A percentile compares a stretch with the other conserved stretches of the same genome.
phyloP scores from a whole-genome alignment of 2,888 invertebrate genomes.

The Trilocha varians region DNA sequence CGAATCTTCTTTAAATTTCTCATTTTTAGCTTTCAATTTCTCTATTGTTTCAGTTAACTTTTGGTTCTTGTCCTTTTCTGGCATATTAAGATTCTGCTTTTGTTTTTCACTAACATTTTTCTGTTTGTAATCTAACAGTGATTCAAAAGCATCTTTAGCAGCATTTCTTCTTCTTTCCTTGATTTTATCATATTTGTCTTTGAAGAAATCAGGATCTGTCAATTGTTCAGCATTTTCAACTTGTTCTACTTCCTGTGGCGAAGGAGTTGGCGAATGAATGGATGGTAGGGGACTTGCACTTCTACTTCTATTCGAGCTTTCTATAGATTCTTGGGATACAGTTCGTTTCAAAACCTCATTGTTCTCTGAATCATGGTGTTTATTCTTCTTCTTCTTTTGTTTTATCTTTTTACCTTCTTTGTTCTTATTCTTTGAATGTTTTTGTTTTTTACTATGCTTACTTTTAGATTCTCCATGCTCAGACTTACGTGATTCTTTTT shows the following conservation, averaged over 20 bases:
- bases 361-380: constrained; percentile 37
- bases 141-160: constrained; percentile 60
- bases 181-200: constrained; percentile 76
- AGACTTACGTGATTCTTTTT: constrained; percentile 45
- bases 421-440: constrained; percentile 51
- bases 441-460: constrained; percentile 48
- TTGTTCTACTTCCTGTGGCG: constrained; percentile 34
- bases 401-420: constrained; percentile 65
- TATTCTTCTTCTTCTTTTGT: constrained; percentile 61
- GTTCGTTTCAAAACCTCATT: constrained; percentile 29
- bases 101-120: constrained; percentile 53
- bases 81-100: constrained; percentile 42
- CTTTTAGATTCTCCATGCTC: constrained; percentile 38
- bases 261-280: constrained; percentile 55
- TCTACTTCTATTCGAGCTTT: constrained; percentile 55
- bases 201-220: constrained; percentile 51
- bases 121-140: constrained; percentile 58
- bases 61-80: constrained; percentile 66
- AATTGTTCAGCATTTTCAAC: constrained; percentile 30
- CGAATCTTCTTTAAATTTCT: constrained; percentile 58
- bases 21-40: constrained; percentile 77
- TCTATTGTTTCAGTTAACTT: constrained; percentile 74
- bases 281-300: constrained; percentile 63
- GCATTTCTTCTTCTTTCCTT: constrained; percentile 74
- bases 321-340: constrained; percentile 45